Base-by-base conservation (phyloP, 2,888 invertebrate species). In the Gastracanthus pulcherrimus region DNA sequence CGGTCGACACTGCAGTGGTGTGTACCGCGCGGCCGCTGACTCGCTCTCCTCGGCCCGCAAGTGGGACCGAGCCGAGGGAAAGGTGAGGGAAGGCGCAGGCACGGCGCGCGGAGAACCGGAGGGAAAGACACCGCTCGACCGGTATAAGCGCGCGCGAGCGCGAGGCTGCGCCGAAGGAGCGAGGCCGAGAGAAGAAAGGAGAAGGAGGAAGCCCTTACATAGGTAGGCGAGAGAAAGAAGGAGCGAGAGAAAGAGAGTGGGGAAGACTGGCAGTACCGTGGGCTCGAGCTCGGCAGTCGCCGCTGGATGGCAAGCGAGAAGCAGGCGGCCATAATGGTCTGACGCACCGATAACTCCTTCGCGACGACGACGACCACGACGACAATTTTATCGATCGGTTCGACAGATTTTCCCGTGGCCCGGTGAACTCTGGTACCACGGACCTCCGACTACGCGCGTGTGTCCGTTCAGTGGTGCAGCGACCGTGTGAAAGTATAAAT, bases 241-340 rank as follows among this genome's bases (percentile, higher is more conserved):
- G 76, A 67, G 80, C 67, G 85, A 82, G 74, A 45, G 72, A 81
- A 81, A 36, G 23, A 51, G 62, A 71, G 70, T 64, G 71, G 78
- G 64, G 55, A 55, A 51, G 51, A 36, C n/a, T 19, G 19, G 3
- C 29, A 16, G 19, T 45, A 31, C 79, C 34, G 41, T 66, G 19
- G 26, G n/a, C 48, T 36, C 45, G 34, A 41, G 71, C 48, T 36
- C n/a, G 62, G 36, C 78, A 78, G 71, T 79, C 72, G 70, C 74
- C 70, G 81, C 84, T 81, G 81, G 81, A 84, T 83, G 80, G 76
- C 71, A 78, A 80, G 69, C 72, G 80, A 70, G 77, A 51, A 55
- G 31, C 71, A 82, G 78, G 78, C 80, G 72, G 81, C 84, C 89
- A 90, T 89, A 88, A 89, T 91, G 89, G 87, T 84, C 86, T 88